Evolutionary conservation across 2,113 vertebrate species (phyloP), one percentile per base, ranked within the genome.

Genomic region (Patagioenas fasciata): DNA sequence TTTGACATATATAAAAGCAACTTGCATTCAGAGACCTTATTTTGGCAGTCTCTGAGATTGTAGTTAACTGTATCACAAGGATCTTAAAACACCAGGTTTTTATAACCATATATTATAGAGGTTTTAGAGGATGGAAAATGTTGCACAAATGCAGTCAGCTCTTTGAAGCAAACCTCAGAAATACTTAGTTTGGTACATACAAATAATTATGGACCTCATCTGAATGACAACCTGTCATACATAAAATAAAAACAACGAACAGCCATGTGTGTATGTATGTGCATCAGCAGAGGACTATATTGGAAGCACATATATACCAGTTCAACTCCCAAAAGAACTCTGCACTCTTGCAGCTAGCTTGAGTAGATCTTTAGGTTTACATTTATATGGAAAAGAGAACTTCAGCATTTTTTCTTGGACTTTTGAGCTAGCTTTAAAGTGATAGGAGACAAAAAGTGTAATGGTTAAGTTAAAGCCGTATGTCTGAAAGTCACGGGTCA

Each of bases 341-440:
- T 58, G 23, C 3, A 20, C 6, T 34, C 51, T 54, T 1, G 1
- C 1, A 11, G 23, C 25, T 69, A 42, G 2, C 5, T 10, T 42
- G 21, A 31, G 8, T 47, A 29, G 4, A 78, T 20, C 6, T 64
- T 25, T 20, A 15, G 17, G n/a, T 79, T 64, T 71, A 53, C 5
- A 34, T 47, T 67, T 20, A 24, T 36, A 56, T 2, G 8, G 34
- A 38, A 58, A 78, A 92, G 32, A 77, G 11, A 69, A 53, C 7
- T 85, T 58, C 0, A 42, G 2, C 4, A 12, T 7, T 38, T 90
- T 61, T 69, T 62, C 31, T 80, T 16, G 3, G 72, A 25, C 18
- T 57, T 77, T 70, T 83, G 50, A 73, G 54, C n/a, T 70, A 74
- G 14, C 11, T 84, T 80, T 66, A 58, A 36, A 58, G 8, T 80